A percentile compares a stretch with the other conserved stretches of the same genome.
Evolutionary conservation across 2,797 vertebrate species (phyloP).

Genomic region (Paguma larvata): DNA sequence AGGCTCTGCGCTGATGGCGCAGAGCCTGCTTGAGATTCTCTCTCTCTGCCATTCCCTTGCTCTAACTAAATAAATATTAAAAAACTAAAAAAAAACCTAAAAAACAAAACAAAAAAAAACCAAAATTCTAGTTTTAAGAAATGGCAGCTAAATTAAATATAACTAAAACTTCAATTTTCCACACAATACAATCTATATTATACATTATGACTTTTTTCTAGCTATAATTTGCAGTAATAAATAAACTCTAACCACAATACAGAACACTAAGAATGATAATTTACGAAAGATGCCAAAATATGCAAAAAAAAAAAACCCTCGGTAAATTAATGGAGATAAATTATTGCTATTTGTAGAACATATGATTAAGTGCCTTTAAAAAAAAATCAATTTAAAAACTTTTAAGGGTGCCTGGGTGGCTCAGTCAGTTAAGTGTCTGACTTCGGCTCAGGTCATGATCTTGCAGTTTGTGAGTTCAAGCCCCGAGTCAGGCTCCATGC

Average conservation of each 20-base stretch:
- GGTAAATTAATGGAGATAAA: background rate
- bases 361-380: background rate
- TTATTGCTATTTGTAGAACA: background rate
- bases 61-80: too few species aligned
- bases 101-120: too few species aligned
- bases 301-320: background rate
- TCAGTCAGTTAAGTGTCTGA: too few species aligned
- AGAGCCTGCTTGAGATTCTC: too few species aligned
- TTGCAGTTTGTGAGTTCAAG: too few species aligned
- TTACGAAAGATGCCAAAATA: background rate
- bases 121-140: constrained; percentile 8
- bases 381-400: background rate
- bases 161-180: background rate
- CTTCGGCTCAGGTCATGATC: too few species aligned
- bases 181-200: background rate
- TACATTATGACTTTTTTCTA: background rate
- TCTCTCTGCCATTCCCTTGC: too few species aligned
- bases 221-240: background rate
- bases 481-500: too few species aligned
- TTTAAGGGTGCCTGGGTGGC: background rate
- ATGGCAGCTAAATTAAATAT: background rate
- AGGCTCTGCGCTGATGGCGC: too few species aligned
- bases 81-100: too few species aligned
- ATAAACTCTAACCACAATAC: background rate
- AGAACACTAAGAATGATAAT: background rate